These are phyloP conservation scores for Steatornis caripensis DNA, from an alignment of 2,113 vertebrate genomes.

Conservation along the genomic window DNA sequence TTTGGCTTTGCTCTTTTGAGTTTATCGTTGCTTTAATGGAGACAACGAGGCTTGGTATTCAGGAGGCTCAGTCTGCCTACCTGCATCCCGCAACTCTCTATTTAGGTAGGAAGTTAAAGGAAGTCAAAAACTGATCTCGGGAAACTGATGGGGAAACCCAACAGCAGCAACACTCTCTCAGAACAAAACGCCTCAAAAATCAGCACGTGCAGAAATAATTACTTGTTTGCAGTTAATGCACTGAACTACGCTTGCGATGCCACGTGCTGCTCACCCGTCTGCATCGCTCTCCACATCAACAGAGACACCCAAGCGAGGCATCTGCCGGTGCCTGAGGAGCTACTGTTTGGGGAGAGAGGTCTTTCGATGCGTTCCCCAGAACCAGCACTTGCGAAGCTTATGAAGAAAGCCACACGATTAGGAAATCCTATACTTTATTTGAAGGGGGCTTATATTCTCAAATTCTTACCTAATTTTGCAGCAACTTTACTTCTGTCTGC, in stretches of 20 bases:
- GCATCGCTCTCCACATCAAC: background rate
- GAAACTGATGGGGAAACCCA: background rate
- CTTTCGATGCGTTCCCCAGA: background rate
- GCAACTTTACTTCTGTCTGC: background rate
- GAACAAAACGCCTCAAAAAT: background rate
- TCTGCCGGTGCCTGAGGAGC: background rate
- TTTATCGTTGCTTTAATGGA: background rate
- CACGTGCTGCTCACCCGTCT: background rate
- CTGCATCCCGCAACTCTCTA: background rate
- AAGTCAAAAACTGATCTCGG: background rate
- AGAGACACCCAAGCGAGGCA: background rate
- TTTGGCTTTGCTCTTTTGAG: conserved; percentile 1
- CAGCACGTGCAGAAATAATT: background rate
- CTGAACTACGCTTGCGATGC: background rate
- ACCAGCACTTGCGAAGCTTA: background rate
- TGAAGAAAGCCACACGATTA: background rate
- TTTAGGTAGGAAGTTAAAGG: background rate
- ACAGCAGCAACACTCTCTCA: background rate
- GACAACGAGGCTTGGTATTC: background rate
- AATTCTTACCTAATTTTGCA: background rate
- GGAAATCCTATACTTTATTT: background rate
- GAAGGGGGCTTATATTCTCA: background rate
- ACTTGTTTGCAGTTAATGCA: background rate
- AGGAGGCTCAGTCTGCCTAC: background rate
- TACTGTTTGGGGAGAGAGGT: background rate